Percentiles rank a stretch among this genome's conserved stretches.
Conservation (phyloP, 2,797 vertebrate genomes). For the Microcaecilia unicolor region DNA sequence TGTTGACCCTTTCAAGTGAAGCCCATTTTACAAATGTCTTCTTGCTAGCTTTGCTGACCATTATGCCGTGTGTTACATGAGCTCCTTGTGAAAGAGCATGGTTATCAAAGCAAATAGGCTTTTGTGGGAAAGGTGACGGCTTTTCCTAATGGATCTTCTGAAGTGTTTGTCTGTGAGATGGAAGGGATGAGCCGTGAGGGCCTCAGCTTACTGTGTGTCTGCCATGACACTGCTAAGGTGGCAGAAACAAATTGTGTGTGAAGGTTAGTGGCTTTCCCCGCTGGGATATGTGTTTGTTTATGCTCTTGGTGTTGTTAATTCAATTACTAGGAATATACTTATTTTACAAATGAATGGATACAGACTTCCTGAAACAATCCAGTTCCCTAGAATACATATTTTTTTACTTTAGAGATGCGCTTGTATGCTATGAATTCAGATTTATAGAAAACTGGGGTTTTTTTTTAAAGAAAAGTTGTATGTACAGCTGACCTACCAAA, state of each 20-base stretch:
- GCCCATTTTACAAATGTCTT: too few relatives aligned
- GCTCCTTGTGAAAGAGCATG: not conserved
- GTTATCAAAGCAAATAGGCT: not conserved
- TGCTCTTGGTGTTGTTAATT: slow-evolving; percentile 33
- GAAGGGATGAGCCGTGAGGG: slow-evolving; percentile 6
- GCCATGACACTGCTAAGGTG: slow-evolving; percentile 21
- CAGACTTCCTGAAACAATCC: slow-evolving; percentile 39
- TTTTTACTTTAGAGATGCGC: too few relatives aligned
- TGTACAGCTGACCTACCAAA: too few relatives aligned
- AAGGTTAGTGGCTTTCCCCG: slow-evolving; percentile 24
- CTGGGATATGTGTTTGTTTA: slow-evolving; percentile 32
- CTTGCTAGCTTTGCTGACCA: not conserved
- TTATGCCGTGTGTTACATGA: not conserved
- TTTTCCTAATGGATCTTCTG: slow-evolving; percentile 13
- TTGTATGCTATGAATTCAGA: too few relatives aligned
- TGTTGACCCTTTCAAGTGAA: too few relatives aligned
- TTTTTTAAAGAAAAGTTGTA: too few relatives aligned
- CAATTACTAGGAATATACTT: slow-evolving; percentile 43
- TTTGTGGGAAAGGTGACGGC: not conserved
- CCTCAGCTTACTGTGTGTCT: slow-evolving; percentile 25
- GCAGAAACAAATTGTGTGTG: slow-evolving; percentile 44
- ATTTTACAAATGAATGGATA: slow-evolving; percentile 49
- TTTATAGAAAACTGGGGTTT: too few relatives aligned
- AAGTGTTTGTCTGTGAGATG: slow-evolving; percentile 9
- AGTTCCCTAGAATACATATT: slow-evolving; percentile 22